A percentile compares a stretch with the other conserved stretches of the same genome.
Conservation (phyloP, 2,113 vertebrate genomes). For the Potamarius usumacintae region DNA sequence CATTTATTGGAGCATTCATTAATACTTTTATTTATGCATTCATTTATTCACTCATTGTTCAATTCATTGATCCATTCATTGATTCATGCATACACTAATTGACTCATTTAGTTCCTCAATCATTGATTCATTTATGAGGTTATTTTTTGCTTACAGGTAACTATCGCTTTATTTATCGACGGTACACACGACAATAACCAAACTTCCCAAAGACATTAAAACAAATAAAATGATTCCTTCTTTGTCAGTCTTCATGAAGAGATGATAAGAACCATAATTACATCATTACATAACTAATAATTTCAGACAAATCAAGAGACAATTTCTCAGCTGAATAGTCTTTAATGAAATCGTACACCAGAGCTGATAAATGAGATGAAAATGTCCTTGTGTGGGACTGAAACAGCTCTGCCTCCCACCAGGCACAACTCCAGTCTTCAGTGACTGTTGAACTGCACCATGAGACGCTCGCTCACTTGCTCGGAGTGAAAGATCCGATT, state of each 20-base stretch:
- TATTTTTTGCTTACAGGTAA: not conserved
- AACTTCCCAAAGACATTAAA: not conserved
- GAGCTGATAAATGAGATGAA: not conserved
- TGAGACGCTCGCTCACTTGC: not conserved
- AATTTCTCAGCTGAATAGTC: constrained; percentile 11
- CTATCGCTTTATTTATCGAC: not conserved
- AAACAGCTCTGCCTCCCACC: not conserved
- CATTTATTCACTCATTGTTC: not conserved
- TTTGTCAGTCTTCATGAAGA: not conserved
- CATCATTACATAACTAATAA: not conserved
- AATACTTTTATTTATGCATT: too few species aligned
- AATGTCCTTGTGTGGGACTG: not conserved
- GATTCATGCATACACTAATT: not conserved
- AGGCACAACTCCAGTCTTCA: not conserved
- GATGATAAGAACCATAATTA: not conserved
- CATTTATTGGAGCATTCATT: not conserved
- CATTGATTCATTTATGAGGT: not conserved
- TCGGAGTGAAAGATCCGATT: constrained; percentile 26
- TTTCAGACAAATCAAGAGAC: not conserved
- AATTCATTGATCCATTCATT: not conserved
- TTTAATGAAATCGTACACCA: not conserved
- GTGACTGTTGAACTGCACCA: not conserved
- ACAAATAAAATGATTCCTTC: not conserved
- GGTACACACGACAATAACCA: not conserved
- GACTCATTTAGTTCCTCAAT: not conserved